Evolutionary conservation across 2,113 vertebrate species (phyloP).

Genomic region (Formicarius rufipectus): DNA sequence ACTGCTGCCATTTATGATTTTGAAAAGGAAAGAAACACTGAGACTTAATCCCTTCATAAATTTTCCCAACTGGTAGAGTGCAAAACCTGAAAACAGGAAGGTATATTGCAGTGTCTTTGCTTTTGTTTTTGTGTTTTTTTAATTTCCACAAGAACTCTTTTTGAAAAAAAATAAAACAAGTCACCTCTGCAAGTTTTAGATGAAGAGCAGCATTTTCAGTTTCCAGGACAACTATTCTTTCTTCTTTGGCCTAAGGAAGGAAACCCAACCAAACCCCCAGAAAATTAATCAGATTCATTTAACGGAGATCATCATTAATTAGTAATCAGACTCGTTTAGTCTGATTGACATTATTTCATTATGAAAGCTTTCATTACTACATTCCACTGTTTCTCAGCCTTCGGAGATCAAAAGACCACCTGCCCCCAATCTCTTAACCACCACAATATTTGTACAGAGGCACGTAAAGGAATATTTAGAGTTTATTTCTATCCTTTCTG

Average conservation of each 20-base stretch:
- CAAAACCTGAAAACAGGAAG: not conserved
- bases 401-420: not conserved
- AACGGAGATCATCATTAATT: not conserved
- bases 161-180: not conserved
- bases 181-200: constrained; percentile 81
- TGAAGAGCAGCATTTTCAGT: constrained; percentile 85
- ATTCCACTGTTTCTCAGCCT: not conserved
- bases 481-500: not conserved
- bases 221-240: constrained; percentile 83
- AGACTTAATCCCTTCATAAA: not conserved
- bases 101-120: not conserved
- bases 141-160: not conserved
- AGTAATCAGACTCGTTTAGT: accelerated
- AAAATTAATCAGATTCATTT: not conserved
- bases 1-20: not conserved
- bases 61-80: not conserved
- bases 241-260: constrained; percentile 80
- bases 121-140: not conserved
- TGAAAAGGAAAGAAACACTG: not conserved
- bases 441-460: accelerated
- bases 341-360: not conserved
- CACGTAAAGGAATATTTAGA: not conserved
- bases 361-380: not conserved
- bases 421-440: not conserved
- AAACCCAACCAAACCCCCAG: not conserved